Evolutionary conservation across 1,140 invertebrate genomes (phyloP).

Genomic region (Mesaphorura yosii): DNA sequence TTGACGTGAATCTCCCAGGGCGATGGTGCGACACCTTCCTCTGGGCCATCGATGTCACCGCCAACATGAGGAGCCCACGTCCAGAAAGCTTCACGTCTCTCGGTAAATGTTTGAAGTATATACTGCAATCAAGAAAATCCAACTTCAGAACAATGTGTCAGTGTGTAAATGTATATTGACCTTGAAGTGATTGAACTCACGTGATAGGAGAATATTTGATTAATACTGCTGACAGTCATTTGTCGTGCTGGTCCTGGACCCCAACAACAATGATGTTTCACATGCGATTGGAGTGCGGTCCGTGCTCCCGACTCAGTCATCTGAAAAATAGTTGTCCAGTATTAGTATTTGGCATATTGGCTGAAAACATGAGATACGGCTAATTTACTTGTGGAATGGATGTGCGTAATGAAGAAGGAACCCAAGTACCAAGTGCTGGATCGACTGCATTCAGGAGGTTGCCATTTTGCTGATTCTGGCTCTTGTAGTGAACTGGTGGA

Average conservation of each 20-base stretch:
- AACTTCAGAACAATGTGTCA: background rate
- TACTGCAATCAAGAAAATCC: constrained; percentile 38
- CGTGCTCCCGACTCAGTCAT: constrained; percentile 43
- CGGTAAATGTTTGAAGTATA: constrained; percentile 48
- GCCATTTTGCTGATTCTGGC: too few species aligned
- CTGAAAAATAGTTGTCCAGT: too few species aligned
- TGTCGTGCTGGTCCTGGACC: constrained; percentile 41
- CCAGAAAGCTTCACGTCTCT: constrained; percentile 45
- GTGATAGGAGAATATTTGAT: constrained; percentile 44
- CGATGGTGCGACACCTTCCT: constrained; percentile 40
- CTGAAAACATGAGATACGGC: too few species aligned
- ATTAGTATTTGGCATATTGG: too few species aligned
- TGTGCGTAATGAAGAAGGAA: too few species aligned
- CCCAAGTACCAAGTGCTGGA: too few species aligned
- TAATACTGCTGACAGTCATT: constrained; percentile 42
- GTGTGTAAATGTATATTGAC: too few species aligned
- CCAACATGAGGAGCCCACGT: constrained; percentile 43
- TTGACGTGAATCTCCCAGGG: constrained; percentile 45
- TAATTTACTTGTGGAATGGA: too few species aligned
- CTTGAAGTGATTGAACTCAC: constrained; percentile 35
- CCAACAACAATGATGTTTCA: constrained; percentile 45
- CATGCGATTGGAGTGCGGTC: constrained; percentile 40
- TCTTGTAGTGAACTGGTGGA: too few species aligned
- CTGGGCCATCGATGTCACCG: constrained; percentile 40
- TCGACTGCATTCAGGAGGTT: too few species aligned